Base-by-base conservation (phyloP, 2,113 vertebrate species). In the Pteruthius melanotis region DNA sequence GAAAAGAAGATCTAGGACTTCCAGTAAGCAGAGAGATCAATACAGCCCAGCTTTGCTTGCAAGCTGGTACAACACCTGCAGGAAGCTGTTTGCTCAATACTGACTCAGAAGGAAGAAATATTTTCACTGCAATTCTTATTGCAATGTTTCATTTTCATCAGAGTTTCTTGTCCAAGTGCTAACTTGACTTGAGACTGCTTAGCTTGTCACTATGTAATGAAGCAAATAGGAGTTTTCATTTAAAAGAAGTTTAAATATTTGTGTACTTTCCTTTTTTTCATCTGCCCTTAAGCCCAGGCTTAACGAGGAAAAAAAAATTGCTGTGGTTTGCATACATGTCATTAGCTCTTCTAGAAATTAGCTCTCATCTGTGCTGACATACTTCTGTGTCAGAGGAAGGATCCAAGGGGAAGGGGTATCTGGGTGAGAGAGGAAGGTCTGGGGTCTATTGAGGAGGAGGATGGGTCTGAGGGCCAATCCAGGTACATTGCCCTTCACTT, bases 31-130 rank as follows among this genome's bases (percentile, higher is more conserved):
- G 17, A 83, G 45, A 49, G 56, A 52, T 88, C 35, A 31, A 15
- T 86, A 39, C 3, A 59, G 11, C 16, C 17, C 0, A 0, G 13
- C 74, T 85, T 80, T 22, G 1, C 64, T 47, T 47, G 59, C 71
- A 54, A 65, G 71, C 64, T 27, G 18, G 15, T 23, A 60, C 63
- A 88, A 33, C 54, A 77, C 45, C 70, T 2, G 7, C 31, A 77
- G 19, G 59, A 42, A 93, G 13, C 42, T 90, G 83, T 97, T 96
- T 94, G 27, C 70, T 90, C 76, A 68, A 2, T 39, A 56, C 50
- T 97, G 94, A 95, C 92, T 96, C 93, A 95, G 68, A 93, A 56
- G 63, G 59, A 93, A 83, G 81, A 80, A 93, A 26, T 56, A 56
- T 44, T 66, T 90, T 86, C 68, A 45, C 21, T 27, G 85, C 52